A percentile compares a stretch with the other conserved stretches of the same genome.
Evolutionary conservation across 2,888 invertebrate species (phyloP).

Genomic region (Ophioninae sp.): DNA sequence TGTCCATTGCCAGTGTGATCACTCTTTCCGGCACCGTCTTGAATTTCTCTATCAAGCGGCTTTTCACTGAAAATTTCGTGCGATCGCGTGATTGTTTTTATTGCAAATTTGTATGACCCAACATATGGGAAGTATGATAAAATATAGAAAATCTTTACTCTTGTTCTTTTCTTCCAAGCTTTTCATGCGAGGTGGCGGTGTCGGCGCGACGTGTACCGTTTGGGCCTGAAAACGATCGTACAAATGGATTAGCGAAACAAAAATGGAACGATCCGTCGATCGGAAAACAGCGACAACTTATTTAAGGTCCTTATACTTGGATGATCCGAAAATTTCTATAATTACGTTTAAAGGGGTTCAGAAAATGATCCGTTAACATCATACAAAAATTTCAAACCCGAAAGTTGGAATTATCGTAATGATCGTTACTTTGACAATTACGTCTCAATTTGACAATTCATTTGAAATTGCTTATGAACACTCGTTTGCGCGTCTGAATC

Average conservation of each 20-base stretch:
- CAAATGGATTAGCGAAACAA: not conserved
- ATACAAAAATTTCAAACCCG: too few relatives aligned
- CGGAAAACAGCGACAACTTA: not conserved
- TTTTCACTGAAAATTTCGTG: constrained; percentile 84
- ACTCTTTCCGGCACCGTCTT: constrained; percentile 90
- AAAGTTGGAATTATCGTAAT: too few relatives aligned
- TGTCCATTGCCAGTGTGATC: constrained; percentile 92
- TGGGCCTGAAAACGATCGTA: constrained; percentile 59
- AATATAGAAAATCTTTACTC: constrained; percentile 42
- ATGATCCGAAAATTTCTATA: too few relatives aligned
- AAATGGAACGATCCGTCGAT: not conserved
- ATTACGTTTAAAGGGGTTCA: too few relatives aligned
- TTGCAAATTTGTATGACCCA: not conserved
- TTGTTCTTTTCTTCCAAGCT: constrained; percentile 87
- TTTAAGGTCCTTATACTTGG: too few relatives aligned
- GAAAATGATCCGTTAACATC: too few relatives aligned
- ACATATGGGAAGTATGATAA: not conserved
- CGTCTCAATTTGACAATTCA: too few relatives aligned
- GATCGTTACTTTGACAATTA: too few relatives aligned
- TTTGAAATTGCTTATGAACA: too few relatives aligned
- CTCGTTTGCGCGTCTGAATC: too few relatives aligned
- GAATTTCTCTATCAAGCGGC: constrained; percentile 87
- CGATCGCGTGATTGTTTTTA: not conserved
- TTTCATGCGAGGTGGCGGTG: constrained; percentile 86
- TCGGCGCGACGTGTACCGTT: constrained; percentile 71